Conservation (phyloP, 2,113 vertebrate species). For the Myrmecobius fasciatus region DNA sequence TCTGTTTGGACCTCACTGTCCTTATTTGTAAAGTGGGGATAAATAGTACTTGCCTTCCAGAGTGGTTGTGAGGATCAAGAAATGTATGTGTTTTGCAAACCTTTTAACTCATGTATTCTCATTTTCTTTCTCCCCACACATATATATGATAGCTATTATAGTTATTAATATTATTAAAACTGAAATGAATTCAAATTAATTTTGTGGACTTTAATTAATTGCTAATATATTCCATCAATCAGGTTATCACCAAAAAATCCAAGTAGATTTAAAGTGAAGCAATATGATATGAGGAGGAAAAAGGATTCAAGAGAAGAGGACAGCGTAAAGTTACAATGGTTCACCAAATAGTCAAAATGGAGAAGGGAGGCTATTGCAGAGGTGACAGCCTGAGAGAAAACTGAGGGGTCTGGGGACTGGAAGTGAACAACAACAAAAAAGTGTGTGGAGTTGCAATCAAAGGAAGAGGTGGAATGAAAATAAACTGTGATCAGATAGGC, state of each 20-base stretch:
- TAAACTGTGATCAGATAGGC: background rate
- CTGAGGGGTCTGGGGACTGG: background rate
- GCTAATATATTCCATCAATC: background rate
- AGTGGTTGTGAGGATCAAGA: background rate
- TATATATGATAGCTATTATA: background rate
- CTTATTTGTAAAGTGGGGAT: background rate
- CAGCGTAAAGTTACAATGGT: background rate
- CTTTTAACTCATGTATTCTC: background rate
- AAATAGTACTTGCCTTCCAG: background rate
- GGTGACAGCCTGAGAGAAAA: background rate
- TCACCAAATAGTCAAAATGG: background rate
- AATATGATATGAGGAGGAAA: background rate
- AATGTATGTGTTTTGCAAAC: background rate
- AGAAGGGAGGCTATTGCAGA: background rate
- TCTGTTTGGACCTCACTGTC: background rate
- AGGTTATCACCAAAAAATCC: background rate
- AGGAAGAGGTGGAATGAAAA: background rate
- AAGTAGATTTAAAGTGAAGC: background rate
- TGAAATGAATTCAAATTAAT: background rate
- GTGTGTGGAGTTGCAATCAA: background rate
- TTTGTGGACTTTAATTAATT: background rate
- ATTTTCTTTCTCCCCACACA: background rate
- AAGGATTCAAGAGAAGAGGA: background rate
- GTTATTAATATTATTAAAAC: background rate
- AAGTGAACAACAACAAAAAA: background rate